Conservation (phyloP, 2,113 vertebrate genomes). For the Dissostichus mawsoni region DNA sequence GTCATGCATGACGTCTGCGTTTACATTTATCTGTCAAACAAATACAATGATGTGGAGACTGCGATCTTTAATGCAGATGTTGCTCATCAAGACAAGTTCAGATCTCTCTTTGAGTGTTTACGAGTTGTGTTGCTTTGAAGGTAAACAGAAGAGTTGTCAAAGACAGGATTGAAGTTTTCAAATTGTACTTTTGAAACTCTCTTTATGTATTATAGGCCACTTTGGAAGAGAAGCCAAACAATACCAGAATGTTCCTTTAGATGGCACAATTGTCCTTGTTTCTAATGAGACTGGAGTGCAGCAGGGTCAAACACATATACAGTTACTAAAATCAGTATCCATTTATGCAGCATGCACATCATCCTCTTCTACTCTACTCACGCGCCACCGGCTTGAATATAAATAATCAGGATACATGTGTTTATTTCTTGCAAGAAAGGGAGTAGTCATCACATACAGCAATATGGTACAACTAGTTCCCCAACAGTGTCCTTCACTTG, state of each 20-base stretch:
- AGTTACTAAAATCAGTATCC: background rate
- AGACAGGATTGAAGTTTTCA: background rate
- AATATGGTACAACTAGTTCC: too few relatives aligned
- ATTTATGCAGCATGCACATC: too few relatives aligned
- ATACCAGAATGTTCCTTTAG: background rate
- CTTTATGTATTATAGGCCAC: background rate
- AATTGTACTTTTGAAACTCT: background rate
- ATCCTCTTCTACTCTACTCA: too few relatives aligned
- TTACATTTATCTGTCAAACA: slow-evolving; percentile 30
- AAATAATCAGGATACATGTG: too few relatives aligned
- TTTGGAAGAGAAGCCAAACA: background rate
- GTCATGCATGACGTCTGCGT: background rate
- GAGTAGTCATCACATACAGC: too few relatives aligned
- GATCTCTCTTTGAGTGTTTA: background rate
- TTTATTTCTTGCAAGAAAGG: too few relatives aligned
- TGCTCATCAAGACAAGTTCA: background rate
- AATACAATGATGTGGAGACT: background rate
- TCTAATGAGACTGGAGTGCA: background rate
- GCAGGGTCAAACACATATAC: background rate
- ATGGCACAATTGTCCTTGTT: background rate
- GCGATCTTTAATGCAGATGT: background rate
- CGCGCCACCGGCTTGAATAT: too few relatives aligned
- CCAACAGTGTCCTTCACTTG: too few relatives aligned
- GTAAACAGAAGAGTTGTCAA: background rate
- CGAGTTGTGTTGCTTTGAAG: background rate